phyloP scores from a whole-genome alignment of 2,797 vertebrate species.

The Pangasius djambal region DNA sequence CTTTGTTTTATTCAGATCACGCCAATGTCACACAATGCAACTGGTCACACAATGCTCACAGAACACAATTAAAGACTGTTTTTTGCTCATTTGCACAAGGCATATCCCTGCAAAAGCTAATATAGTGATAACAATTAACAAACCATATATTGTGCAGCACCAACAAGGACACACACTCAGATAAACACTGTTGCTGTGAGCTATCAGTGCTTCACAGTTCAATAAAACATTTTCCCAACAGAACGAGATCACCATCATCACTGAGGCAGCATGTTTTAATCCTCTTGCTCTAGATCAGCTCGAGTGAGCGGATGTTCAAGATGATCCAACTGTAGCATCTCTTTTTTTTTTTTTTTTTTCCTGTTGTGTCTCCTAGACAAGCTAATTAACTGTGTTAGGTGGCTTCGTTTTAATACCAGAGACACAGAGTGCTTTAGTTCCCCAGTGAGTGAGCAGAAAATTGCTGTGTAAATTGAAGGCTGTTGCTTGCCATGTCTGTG shows the following conservation, averaged over 20 bases:
- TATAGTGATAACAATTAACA: conserved; percentile 13
- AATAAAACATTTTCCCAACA: conserved; percentile 50
- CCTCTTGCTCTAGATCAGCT: conserved; percentile 57
- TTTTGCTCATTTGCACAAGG: neutral
- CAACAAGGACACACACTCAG: neutral
- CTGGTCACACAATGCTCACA: neutral
- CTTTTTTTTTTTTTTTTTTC: conserved; percentile 41
- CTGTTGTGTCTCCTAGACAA: conserved; percentile 57
- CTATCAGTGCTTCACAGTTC: conserved; percentile 43
- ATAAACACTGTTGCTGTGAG: conserved; percentile 33
- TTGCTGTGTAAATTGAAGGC: conserved; percentile 61
- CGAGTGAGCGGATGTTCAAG: conserved; percentile 57
- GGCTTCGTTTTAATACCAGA: conserved; percentile 60
- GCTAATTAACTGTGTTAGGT: conserved; percentile 63
- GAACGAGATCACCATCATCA: conserved; percentile 56
- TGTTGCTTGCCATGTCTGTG: conserved; percentile 49
- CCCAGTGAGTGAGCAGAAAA: conserved; percentile 56
- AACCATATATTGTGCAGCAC: neutral
- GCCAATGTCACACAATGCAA: neutral
- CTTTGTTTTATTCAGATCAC: neutral
- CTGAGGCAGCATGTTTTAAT: conserved; percentile 57
- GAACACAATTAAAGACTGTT: neutral
- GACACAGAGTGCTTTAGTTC: conserved; percentile 56
- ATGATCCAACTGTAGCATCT: conserved; percentile 49
- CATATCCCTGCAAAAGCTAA: conserved; percentile 4